Evolutionary conservation across 2,888 invertebrate species (phyloP), one percentile per base, ranked within the genome.

Genomic region (Acronicta psi): DNA sequence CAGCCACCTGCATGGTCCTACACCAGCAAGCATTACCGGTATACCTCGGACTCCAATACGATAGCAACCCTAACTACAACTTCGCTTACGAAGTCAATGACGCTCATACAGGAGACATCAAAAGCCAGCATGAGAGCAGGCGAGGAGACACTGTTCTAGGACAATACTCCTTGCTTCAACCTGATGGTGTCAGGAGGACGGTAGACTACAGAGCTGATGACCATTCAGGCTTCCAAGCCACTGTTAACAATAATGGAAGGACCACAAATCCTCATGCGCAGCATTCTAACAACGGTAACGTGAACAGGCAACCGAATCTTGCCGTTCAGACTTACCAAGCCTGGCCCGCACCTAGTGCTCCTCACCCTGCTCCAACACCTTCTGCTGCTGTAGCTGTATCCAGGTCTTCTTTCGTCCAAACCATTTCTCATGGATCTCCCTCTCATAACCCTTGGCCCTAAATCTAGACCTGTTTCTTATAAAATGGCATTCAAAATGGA

Each of bases 191-290:
- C 1, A 86, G 89, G 64, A 92, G 95, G 70, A 94, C 89, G 5
- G 95, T 95, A 1, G 95, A 95, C 56, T 95, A 95, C 77, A 91
- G 90, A 73, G 95, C 95, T 40, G 94, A 95, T 75, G 92, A 94
- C 20, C 80, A 91, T 36, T 88, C 91, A 41, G 95, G 95, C 0
- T 95, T 95, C 79, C 90, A 90, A 65, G 95, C 95, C 23, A 92
- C 93, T 5, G 95, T 95, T 0, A 93, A 90, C 69, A 93, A 93
- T 68, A 87, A 92, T 46, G 76, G 77, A 3, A 73, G 74, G 50
- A 50, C 69, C 16, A 20, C 56, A 8, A 34, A 51, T 3, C 55
- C 60, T 14, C 51, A 69, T 29, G 34, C 43, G 0, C 52, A 38
- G 38, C 1, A 11, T 17, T 38, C 56, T 7, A 65, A 38, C 18